These are phyloP conservation scores for Gila orcuttii DNA, from an alignment of 2,113 vertebrate genomes.

Conservation along the genomic window DNA sequence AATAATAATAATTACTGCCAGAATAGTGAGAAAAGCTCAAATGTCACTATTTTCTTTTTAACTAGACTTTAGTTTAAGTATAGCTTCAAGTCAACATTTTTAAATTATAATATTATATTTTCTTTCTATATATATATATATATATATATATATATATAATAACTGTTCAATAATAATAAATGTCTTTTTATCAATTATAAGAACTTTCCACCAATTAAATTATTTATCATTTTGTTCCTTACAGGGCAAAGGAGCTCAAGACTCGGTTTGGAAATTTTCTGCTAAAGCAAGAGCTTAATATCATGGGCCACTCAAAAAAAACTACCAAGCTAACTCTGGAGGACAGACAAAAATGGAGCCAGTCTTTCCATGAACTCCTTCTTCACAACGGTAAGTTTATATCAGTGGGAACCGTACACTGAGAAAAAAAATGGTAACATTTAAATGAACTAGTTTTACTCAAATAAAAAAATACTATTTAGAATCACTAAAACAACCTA, in stretches of 20 bases:
- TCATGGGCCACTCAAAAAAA: conserved; percentile 65
- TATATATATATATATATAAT: too few species aligned
- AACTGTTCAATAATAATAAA: too few species aligned
- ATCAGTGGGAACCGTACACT: background rate
- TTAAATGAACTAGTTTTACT: too few species aligned
- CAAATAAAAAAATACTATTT: too few species aligned
- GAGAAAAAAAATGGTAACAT: too few species aligned
- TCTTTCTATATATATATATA: too few species aligned
- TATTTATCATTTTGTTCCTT: background rate
- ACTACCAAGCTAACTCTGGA: conserved; percentile 69
- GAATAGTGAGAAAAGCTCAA: background rate
- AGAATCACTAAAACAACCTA: too few species aligned
- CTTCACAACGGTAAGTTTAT: conserved; percentile 87
- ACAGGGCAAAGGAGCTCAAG: conserved; percentile 91
- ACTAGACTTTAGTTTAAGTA: background rate
- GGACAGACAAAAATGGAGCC: conserved; percentile 81
- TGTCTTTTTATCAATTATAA: background rate
- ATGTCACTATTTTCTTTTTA: background rate
- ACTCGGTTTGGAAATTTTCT: conserved; percentile 87
- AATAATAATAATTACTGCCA: too few species aligned
- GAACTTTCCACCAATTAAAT: background rate
- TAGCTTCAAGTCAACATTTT: background rate
- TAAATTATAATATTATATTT: too few species aligned
- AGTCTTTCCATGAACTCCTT: conserved; percentile 87
- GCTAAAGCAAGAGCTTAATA: conserved; percentile 80